Evolutionary conservation across 2,888 invertebrate species (phyloP).

Genomic region (Steinernema carpocapsae): DNA sequence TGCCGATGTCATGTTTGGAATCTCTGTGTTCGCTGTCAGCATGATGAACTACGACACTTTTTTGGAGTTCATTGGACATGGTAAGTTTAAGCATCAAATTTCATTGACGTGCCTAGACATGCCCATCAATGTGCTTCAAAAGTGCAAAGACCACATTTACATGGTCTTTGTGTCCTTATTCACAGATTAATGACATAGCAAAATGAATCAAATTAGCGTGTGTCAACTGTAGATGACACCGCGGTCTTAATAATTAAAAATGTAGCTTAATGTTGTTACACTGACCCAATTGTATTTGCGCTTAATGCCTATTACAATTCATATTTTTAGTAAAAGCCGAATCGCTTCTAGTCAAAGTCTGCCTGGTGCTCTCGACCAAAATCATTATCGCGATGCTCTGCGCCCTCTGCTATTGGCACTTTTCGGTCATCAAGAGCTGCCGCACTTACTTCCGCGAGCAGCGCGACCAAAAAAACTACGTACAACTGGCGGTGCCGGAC

Average conservation of each 20-base stretch:
- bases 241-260: no score
- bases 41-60: background rate
- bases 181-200: background rate
- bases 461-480: conserved; percentile 39
- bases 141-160: background rate
- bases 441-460: conserved; percentile 40
- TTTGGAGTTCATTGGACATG: background rate
- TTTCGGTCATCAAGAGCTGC: conserved; percentile 36
- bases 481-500: conserved; percentile 43
- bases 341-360: background rate
- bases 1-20: background rate
- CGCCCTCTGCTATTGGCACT: conserved; percentile 43
- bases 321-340: conserved; percentile 4
- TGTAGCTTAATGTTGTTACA: no score
- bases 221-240: no score
- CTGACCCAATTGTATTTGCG: no score
- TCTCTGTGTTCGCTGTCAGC: conserved; percentile 1
- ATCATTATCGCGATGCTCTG: conserved; percentile 38
- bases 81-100: background rate
- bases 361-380: conserved; percentile 38
- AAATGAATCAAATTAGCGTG: no score
- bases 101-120: background rate
- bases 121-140: background rate
- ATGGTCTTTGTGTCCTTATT: background rate
- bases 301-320: background rate